Base-by-base conservation (phyloP, 2,113 vertebrate species). In the Chlorodrepanis virens region DNA sequence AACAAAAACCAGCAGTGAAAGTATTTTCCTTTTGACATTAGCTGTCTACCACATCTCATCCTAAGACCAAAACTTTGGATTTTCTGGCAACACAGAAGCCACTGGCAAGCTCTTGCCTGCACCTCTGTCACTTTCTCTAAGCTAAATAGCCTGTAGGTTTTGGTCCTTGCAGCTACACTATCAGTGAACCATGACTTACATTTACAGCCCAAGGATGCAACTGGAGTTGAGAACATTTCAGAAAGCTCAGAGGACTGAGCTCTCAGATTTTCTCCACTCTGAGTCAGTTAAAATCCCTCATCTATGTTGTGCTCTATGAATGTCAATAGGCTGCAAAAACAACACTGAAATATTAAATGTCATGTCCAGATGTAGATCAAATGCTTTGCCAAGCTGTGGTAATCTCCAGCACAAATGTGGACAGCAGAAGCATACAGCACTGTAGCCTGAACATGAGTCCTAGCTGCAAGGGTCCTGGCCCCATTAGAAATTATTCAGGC, bases 241-340 rank as follows among this genome's bases (percentile, higher is more conserved):
- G 56, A 79, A n/a, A 50, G 4, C 10, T 74, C 63, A 64, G 18
- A 71, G 12, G 12, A n/a, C 27, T 29, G 20, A 77, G 28, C 50
- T 37, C 33, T 33, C 19, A 28, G 14, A 42, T 61, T 42, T 74
- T 65, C 35, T 59, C 19, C 57, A 5, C 35, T 78, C 29, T 0
- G 4, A 33, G 27, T 16, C 42, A 44, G 49, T 52, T 87, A 47
- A 91, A 78, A 77, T 70, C 21, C 19, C 52, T 40, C 64, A 50
- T 59, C 20, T 1, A 0, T 24, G 3, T 5, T 76, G 24, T 44
- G 14, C 9, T 63, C 21, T 19, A 1, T 8, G 10, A 27, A 75
- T 25, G 22, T 49, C 0, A 2, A 53, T 0, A 61, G 16, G 59
- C 45, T 71, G 21, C 52, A 64, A 39, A 74, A 72, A 2, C 68